These are phyloP conservation scores for Hippasteria phrygiana DNA, from an alignment of 53 echinoderm and acorn worm species.

Conservation along the genomic window DNA sequence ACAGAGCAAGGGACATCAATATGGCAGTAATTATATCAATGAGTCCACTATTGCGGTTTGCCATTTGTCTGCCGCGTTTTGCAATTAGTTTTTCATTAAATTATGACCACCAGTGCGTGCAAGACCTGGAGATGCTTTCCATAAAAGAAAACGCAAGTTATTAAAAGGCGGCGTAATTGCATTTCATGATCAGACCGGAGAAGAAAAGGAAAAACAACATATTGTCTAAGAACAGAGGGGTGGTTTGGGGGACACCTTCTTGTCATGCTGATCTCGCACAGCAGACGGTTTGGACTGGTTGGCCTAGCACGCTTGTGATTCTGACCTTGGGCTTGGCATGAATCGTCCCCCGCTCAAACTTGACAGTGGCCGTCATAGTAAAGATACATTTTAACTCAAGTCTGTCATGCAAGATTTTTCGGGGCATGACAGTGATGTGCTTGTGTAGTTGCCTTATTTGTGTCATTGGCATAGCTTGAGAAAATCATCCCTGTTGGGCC, in stretches of 20 bases:
- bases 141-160: constrained; percentile 33
- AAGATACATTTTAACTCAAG: background rate
- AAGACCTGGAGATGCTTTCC: constrained; percentile 22
- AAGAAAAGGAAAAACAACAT: constrained; percentile 6
- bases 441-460: background rate
- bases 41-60: constrained; percentile 21
- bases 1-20: constrained; percentile 12
- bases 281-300: background rate
- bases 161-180: constrained; percentile 49
- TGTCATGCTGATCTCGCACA: background rate
- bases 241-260: background rate
- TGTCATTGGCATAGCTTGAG: background rate
- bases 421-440: background rate
- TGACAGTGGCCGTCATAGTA: background rate
- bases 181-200: background rate
- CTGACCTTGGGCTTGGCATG: background rate
- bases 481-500: too few relatives aligned
- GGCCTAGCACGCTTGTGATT: background rate
- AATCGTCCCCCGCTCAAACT: background rate
- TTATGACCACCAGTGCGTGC: constrained; percentile 32
- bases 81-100: constrained; percentile 63
- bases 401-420: constrained; percentile 1
- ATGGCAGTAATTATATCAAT: constrained; percentile 63
- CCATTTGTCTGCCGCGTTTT: constrained; percentile 54
- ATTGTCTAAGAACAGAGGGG: background rate